Base-by-base conservation (phyloP, 1,140 invertebrate genomes). In the Apocrypta bakeri region DNA sequence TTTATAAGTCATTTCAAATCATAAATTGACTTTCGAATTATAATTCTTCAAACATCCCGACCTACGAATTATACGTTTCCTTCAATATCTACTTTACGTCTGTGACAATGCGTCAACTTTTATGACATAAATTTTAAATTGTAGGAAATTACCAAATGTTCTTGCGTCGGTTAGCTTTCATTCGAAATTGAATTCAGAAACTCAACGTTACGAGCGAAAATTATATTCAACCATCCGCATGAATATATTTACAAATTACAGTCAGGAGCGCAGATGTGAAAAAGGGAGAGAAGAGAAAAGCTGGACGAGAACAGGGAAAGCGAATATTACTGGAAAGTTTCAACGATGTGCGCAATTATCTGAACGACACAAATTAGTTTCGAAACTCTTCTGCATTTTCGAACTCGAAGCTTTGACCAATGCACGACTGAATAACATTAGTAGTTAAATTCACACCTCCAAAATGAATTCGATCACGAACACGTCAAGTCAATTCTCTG, bases 331-430 rank as follows among this genome's bases (percentile, higher is more conserved):
- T 27, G 24, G 25, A 48, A n/a, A 48, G 40, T 29, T 48, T 11
- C n/a, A n/a, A 29, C 17, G 42, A 11, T 11, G 33, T 6, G 27
- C 9, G 24, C n/a, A 25, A 56, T 56, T 56, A 74, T 74, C 21
- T 27, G 42, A 31, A 61, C 40, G 24, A 21, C 40, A 25, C 33
- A 56, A 74, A 74, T 56, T 74, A 74, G 40, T 61, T 42, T 56
- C 25, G 72, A 21, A 74, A 74, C 24, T 74, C 72, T 29, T n/a
- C 48, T 25, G n/a, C 63, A 66, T 66, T 66, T 66, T 66, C 63
- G 14, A 14, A 66, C 63, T 29, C 40, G 72, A 56, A 42, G 42
- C 27, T 74, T 61, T 42, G 25, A 4, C 42, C 33, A 6, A 25
- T 14, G 33, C 33, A 48, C 24, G 42, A 2, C 72, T 74, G 21